Evolutionary conservation across 1,140 invertebrate genomes (phyloP).

Genomic region (Drosophila tropicalis): DNA sequence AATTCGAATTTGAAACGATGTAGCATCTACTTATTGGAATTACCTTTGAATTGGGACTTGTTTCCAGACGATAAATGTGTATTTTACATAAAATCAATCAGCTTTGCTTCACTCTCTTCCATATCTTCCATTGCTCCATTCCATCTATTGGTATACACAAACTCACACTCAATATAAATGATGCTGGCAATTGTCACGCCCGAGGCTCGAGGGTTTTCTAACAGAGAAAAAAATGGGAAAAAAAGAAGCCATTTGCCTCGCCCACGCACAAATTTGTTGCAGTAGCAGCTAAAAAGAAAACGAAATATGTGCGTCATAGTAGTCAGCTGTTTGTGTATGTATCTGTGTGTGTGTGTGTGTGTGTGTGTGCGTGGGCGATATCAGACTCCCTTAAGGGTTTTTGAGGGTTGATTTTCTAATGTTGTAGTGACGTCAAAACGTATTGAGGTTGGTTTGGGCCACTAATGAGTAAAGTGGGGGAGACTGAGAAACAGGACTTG

Average conservation of each 20-base stretch:
- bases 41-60: too few relatives aligned
- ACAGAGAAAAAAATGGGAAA: background rate
- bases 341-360: background rate
- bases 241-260: constrained; percentile 25
- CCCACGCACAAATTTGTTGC: constrained; percentile 55
- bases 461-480: background rate
- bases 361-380: background rate
- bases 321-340: constrained; percentile 12
- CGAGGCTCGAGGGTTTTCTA: background rate
- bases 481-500: background rate
- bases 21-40: too few relatives aligned
- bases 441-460: background rate
- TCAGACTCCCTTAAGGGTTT: background rate
- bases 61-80: too few relatives aligned
- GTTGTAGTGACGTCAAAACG: constrained; percentile 1
- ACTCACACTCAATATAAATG: background rate
- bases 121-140: background rate
- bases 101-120: background rate
- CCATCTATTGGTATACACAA: background rate
- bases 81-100: background rate
- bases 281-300: constrained; percentile 11
- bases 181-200: constrained; percentile 8
- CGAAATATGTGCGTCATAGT: background rate
- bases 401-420: constrained; percentile 2
- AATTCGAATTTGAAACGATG: too few relatives aligned